Conservation (phyloP, 2,113 vertebrate species). For the Ellobius talpinus region DNA sequence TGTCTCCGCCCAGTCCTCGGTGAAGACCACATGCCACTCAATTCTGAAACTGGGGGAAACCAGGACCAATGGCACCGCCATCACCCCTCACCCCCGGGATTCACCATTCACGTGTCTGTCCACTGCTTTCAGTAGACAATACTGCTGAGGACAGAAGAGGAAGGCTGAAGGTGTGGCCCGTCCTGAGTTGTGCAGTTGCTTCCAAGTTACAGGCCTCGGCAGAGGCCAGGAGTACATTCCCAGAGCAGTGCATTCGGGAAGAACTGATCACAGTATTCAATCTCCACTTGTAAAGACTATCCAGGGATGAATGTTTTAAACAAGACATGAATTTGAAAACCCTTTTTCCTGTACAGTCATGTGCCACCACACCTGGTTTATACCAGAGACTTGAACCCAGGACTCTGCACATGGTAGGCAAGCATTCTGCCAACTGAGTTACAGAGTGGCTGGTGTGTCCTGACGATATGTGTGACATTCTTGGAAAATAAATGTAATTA, state of each 20-base stretch:
- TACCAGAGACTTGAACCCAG: background rate
- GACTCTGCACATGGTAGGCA: background rate
- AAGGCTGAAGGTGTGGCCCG: background rate
- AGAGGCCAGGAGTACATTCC: constrained; percentile 51
- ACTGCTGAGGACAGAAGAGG: constrained; percentile 36
- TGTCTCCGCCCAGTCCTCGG: background rate
- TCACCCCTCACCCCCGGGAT: background rate
- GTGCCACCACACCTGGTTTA: background rate
- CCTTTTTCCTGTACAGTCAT: background rate
- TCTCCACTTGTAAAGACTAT: constrained; percentile 12
- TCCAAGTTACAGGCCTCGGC: background rate
- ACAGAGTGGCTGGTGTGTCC: background rate
- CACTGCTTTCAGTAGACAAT: constrained; percentile 33
- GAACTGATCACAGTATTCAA: constrained; percentile 14
- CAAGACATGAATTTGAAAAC: constrained; percentile 42
- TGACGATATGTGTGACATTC: background rate
- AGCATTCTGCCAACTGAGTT: background rate
- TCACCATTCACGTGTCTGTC: constrained; percentile 3
- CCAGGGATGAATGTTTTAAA: background rate
- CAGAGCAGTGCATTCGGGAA: background rate
- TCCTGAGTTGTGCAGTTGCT: background rate
- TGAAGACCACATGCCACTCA: background rate
- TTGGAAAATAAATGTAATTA: background rate
- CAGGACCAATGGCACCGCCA: background rate
- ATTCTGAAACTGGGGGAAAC: background rate